These are phyloP conservation scores for Actinopyga echinites DNA, from an alignment of 53 echinoderm and acorn worm species.

Conservation along the genomic window DNA sequence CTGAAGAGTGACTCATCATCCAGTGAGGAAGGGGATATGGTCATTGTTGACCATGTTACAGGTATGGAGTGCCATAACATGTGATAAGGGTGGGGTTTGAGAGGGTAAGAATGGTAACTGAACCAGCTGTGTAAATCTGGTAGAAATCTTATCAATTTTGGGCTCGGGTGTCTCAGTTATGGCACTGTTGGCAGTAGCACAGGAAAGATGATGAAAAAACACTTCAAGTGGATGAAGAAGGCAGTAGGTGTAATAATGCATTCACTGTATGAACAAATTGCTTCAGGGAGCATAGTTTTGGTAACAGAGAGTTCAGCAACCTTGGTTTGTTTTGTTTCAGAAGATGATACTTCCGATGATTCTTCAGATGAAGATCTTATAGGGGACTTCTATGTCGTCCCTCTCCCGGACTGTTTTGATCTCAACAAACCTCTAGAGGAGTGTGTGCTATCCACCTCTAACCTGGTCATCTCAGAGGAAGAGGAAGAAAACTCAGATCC, in stretches of 20 bases:
- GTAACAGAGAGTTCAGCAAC: no score
- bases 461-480: conserved; percentile 9
- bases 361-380: conserved; percentile 60
- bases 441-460: conserved; percentile 42
- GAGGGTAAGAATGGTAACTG: no score
- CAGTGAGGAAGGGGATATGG: neutral
- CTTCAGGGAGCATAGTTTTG: no score
- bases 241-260: no score
- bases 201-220: no score
- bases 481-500: neutral
- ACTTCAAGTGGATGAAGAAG: no score
- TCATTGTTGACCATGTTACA: neutral
- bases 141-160: no score
- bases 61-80: neutral
- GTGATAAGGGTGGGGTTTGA: no score
- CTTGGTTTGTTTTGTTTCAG: neutral
- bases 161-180: no score
- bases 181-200: no score
- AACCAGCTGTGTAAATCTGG: no score
- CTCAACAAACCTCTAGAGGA: conserved; percentile 81
- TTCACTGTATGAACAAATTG: no score
- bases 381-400: conserved; percentile 95
- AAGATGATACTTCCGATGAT: neutral
- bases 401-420: conserved; percentile 96
- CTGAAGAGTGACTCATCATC: neutral